These are phyloP conservation scores for Scartelaos histophorus DNA, from an alignment of 2,113 vertebrate species.

Conservation along the genomic window DNA sequence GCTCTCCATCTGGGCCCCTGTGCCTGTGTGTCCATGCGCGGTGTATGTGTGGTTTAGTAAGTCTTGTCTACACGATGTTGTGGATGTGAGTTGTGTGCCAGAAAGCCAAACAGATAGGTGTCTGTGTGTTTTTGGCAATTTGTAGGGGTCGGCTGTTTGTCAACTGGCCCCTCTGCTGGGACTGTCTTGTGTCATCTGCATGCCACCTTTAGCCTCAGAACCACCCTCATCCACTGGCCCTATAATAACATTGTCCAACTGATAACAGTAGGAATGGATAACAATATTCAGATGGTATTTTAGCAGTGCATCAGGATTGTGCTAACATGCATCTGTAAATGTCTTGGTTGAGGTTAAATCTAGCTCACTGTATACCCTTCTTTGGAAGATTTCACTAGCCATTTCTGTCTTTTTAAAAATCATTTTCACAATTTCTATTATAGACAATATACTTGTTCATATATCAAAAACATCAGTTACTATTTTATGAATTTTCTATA, in stretches of 20 bases:
- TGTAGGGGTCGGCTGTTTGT: slow-evolving; percentile 49
- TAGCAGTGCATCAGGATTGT: too few species aligned
- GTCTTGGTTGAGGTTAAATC: too few species aligned
- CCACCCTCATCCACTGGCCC: slow-evolving; percentile 23
- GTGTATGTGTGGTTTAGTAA: slow-evolving; percentile 17
- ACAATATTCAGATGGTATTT: too few species aligned
- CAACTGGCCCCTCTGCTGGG: slow-evolving; percentile 34
- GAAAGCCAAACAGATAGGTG: slow-evolving; percentile 44
- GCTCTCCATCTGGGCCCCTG: slow-evolving; percentile 77
- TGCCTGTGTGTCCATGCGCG: slow-evolving; percentile 30
- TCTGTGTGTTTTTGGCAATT: slow-evolving; percentile 43
- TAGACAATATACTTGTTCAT: too few species aligned
- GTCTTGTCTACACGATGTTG: slow-evolving; percentile 39
- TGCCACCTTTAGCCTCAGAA: slow-evolving; percentile 27
- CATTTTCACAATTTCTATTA: too few species aligned
- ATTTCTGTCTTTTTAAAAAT: too few species aligned
- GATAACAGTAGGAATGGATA: too few species aligned
- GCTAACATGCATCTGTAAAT: too few species aligned
- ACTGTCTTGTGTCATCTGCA: slow-evolving; percentile 21
- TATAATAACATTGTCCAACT: slow-evolving; percentile 8
- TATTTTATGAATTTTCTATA: too few species aligned
- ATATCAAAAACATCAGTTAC: too few species aligned
- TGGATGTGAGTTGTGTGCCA: slow-evolving; percentile 34
- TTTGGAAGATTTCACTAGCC: too few species aligned
- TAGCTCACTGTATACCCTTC: too few species aligned